phyloP scores from a whole-genome alignment of 2,888 invertebrate species.

The Chrysopilus asiliformis region DNA sequence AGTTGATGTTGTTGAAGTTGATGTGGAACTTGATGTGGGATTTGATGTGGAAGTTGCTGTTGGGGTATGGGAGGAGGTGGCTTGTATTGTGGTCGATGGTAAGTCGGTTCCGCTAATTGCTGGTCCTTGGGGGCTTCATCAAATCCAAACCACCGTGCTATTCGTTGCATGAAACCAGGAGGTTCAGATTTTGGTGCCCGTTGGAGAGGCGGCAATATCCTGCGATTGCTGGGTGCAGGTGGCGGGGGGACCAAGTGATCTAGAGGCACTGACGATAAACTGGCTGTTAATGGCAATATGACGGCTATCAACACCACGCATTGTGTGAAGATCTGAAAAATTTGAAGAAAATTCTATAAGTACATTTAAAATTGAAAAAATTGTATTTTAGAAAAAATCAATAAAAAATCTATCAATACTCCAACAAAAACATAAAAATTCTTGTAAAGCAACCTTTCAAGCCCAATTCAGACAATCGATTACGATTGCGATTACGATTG shows the following conservation, averaged over 20 bases:
- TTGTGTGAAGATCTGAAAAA: too few species aligned
- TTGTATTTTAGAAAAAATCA: neutral
- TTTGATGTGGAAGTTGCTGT: too few species aligned
- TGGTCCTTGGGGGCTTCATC: conserved; percentile 22
- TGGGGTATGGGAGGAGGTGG: conserved; percentile 13
- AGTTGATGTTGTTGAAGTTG: too few species aligned
- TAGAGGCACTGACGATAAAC: conserved; percentile 18
- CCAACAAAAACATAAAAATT: too few species aligned
- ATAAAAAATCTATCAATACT: neutral
- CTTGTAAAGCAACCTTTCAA: too few species aligned
- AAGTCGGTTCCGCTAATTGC: conserved; percentile 16
- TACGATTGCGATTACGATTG: too few species aligned
- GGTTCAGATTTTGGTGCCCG: conserved; percentile 15
- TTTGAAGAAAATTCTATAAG: too few species aligned
- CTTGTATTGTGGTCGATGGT: conserved; percentile 15
- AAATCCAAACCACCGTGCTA: conserved; percentile 35
- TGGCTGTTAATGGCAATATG: neutral
- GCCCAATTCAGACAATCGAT: too few species aligned
- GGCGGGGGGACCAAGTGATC: conserved; percentile 31
- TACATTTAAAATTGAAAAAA: too few species aligned
- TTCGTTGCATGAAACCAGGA: conserved; percentile 31
- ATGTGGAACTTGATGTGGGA: too few species aligned
- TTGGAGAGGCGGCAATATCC: conserved; percentile 11
- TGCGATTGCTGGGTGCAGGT: conserved; percentile 1
- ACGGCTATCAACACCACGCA: too few species aligned